These are phyloP conservation scores for Mus musculus DNA, from an alignment of 2,113 vertebrate genomes.

Conservation along the genomic window DNA sequence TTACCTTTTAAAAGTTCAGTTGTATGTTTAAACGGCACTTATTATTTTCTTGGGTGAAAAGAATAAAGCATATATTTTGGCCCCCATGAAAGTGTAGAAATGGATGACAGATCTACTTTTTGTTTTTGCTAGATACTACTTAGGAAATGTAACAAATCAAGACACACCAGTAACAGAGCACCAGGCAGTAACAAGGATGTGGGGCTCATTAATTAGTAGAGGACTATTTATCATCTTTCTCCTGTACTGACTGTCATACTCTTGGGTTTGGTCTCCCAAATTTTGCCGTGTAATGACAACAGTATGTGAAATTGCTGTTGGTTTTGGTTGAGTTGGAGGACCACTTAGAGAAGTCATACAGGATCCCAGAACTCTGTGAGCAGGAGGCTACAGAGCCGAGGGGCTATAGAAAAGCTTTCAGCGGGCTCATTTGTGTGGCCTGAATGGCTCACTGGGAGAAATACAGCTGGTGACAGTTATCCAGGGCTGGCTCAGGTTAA, in stretches of 20 bases:
- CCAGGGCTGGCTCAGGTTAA: slow-evolving; percentile 53
- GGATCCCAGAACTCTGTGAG: neutral
- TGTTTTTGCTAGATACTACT: neutral
- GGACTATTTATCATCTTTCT: neutral
- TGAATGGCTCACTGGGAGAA: slow-evolving; percentile 54
- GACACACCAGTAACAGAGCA: neutral
- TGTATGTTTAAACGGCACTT: neutral
- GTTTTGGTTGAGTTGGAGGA: neutral
- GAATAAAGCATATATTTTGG: neutral
- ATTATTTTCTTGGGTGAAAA: neutral
- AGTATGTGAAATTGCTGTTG: neutral
- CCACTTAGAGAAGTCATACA: neutral
- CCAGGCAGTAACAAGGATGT: neutral
- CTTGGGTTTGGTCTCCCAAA: neutral
- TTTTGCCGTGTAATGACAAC: neutral
- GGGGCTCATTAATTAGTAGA: neutral
- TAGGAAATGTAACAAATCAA: slow-evolving; percentile 4
- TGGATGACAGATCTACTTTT: neutral
- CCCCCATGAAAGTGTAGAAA: neutral
- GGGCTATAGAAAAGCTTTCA: neutral
- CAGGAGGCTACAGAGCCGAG: neutral
- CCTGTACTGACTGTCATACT: neutral
- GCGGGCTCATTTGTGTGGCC: slow-evolving; percentile 6
- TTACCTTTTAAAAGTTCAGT: neutral
- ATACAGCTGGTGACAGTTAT: slow-evolving; percentile 12